Evolutionary conservation across 2,113 vertebrate species (phyloP).

Genomic region (Siniperca chuatsi): DNA sequence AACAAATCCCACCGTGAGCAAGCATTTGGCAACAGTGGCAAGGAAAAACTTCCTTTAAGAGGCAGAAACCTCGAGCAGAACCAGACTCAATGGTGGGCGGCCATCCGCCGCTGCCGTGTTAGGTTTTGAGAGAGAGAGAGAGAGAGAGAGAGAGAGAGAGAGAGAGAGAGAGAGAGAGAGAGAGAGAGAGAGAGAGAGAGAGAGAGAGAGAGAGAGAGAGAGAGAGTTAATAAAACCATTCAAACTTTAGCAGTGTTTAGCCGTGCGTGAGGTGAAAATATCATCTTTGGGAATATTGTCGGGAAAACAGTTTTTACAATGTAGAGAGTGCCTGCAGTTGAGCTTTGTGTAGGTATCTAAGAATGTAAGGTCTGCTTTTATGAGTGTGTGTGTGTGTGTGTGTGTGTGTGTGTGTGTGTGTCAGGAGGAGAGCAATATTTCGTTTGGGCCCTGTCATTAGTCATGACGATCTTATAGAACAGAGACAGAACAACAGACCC

Average conservation of each 20-base stretch:
- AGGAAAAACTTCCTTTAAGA: no score
- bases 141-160: no score
- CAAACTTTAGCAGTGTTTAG: not conserved
- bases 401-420: constrained; percentile 28
- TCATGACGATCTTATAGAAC: constrained; percentile 54
- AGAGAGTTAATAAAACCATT: constrained; percentile 12
- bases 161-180: no score
- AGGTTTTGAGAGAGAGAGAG: no score
- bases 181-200: no score
- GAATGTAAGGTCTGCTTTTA: constrained; percentile 30
- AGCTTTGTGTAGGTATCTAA: constrained; percentile 13
- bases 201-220: no score
- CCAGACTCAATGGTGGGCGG: no score
- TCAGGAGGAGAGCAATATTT: constrained; percentile 34
- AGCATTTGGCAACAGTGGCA: no score
- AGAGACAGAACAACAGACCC: constrained; percentile 33
- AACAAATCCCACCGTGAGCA: no score
- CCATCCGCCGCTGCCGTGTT: no score
- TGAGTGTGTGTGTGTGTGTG: constrained; percentile 5
- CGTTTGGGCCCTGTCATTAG: constrained; percentile 47
- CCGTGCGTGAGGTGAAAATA: not conserved
- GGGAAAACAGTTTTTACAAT: not conserved
- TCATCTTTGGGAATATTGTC: not conserved
- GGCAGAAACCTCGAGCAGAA: no score
- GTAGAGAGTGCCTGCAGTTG: not conserved